A percentile compares a stretch with the other conserved stretches of the same genome.
phyloP scores from a whole-genome alignment of 2,797 vertebrate species.

The Coendou prehensilis region DNA sequence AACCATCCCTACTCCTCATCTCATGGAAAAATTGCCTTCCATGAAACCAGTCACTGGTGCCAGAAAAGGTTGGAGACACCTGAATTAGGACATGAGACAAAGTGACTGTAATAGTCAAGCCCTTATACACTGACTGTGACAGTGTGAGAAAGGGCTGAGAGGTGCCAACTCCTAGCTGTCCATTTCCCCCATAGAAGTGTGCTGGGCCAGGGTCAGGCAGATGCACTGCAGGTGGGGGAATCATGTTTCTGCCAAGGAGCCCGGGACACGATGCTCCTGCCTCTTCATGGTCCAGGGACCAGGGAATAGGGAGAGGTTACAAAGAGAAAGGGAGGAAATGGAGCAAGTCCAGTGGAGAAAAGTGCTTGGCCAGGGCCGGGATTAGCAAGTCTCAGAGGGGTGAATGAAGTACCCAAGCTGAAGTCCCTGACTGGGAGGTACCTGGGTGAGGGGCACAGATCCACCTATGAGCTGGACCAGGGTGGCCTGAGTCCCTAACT shows the following conservation, averaged over 20 bases:
- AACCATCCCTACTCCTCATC: background rate
- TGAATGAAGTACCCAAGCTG: no score
- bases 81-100: background rate
- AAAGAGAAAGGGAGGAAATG: background rate
- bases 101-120: background rate
- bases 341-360: background rate
- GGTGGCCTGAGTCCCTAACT: background rate
- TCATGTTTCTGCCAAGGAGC: background rate
- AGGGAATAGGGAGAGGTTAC: background rate
- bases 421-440: background rate
- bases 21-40: background rate
- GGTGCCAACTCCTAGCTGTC: fast-evolving
- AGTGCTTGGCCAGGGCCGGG: background rate
- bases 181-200: background rate
- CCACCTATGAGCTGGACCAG: fast-evolving
- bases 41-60: background rate
- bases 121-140: background rate
- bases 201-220: fast-evolving
- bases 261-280: background rate
- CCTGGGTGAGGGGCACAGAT: background rate
- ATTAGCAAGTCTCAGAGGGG: background rate
- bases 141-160: background rate
- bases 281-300: background rate
- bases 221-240: background rate
- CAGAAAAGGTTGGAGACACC: background rate